Evolutionary conservation across 2,888 invertebrate species (phyloP).

Genomic region (Rhamphomyia laevipes): DNA sequence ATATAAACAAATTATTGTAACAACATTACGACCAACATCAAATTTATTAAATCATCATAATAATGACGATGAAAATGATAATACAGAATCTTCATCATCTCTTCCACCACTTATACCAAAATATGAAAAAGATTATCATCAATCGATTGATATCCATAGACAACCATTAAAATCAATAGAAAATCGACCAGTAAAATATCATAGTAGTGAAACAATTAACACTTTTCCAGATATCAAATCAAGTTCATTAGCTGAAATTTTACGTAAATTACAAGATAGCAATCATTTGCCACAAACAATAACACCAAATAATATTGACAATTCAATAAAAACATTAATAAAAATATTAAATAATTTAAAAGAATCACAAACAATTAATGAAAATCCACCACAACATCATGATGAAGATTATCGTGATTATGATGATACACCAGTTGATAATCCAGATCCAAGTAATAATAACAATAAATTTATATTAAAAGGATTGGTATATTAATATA

Average conservation of each 20-base stretch:
- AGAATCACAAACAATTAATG: slow-evolving; percentile 31
- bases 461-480: too few species aligned
- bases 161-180: background rate
- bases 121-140: background rate
- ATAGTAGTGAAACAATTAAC: background rate
- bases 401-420: slow-evolving; percentile 15
- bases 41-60: too few species aligned
- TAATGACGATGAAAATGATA: background rate
- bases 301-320: slow-evolving; percentile 64
- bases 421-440: slow-evolving; percentile 13
- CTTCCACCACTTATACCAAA: background rate
- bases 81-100: background rate
- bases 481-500: background rate
- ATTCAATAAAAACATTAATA: slow-evolving; percentile 64
- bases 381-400: slow-evolving; percentile 32
- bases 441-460: slow-evolving; percentile 13
- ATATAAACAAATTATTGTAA: slow-evolving; percentile 16
- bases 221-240: slow-evolving; percentile 32
- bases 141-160: background rate
- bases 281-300: slow-evolving; percentile 66
- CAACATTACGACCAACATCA: slow-evolving; percentile 9
- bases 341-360: slow-evolving; percentile 62
- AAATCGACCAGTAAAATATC: slow-evolving; percentile 16
- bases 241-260: slow-evolving; percentile 44
- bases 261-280: slow-evolving; percentile 60